phyloP scores from a whole-genome alignment of 1,140 invertebrate species.

The Tribolium castaneum region DNA sequence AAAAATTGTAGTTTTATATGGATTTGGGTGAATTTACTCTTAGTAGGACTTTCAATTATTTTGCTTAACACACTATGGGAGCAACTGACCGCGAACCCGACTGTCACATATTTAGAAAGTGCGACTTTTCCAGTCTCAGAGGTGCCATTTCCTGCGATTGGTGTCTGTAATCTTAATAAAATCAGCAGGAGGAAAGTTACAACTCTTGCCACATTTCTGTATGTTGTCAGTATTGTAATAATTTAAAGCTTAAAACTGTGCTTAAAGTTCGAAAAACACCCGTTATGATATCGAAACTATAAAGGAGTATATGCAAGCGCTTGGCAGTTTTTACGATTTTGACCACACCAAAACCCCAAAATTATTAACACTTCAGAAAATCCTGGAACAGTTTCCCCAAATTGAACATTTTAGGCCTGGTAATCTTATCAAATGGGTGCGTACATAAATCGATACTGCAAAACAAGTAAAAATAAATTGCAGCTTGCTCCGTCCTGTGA shows the following conservation, averaged over 20 bases:
- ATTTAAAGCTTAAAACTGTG: neutral
- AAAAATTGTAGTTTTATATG: neutral
- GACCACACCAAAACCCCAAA: neutral
- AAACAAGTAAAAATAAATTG: neutral
- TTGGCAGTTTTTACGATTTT: conserved; percentile 1
- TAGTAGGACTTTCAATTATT: neutral
- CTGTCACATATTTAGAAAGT: neutral
- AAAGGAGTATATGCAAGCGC: neutral
- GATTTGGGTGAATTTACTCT: neutral
- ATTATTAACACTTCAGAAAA: neutral
- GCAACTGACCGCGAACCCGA: neutral
- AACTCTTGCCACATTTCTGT: neutral
- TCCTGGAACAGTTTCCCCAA: neutral
- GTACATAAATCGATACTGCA: neutral
- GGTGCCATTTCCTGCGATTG: conserved; percentile 9
- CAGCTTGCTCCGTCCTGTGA: conserved; percentile 20
- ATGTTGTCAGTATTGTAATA: neutral
- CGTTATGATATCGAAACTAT: neutral
- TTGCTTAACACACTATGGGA: conserved; percentile 3
- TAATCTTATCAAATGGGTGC: neutral
- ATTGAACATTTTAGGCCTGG: neutral
- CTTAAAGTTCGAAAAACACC: neutral
- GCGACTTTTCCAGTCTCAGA: conserved; percentile 5
- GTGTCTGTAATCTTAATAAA: conserved; percentile 17
- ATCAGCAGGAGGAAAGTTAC: conserved; percentile 7